Percentiles rank a stretch among this genome's conserved stretches.
phyloP scores from a whole-genome alignment of 2,113 vertebrate genomes.

The Lycocorax pyrrhopterus region DNA sequence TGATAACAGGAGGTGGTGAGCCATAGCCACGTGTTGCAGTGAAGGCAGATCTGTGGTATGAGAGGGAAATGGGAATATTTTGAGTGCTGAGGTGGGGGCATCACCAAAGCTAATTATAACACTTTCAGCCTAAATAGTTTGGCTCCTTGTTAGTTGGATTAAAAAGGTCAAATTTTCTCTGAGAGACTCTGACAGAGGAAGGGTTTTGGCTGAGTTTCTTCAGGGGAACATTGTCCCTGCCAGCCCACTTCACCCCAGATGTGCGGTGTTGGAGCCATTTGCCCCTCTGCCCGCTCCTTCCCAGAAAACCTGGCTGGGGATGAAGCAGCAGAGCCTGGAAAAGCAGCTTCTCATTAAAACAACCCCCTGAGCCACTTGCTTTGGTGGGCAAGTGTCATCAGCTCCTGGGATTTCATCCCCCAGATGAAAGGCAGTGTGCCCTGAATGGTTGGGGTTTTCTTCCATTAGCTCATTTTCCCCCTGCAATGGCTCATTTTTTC shows the following conservation, averaged over 20 bases:
- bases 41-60: neutral
- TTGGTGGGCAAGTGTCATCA: neutral
- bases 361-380: neutral
- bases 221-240: neutral
- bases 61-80: neutral
- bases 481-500: neutral
- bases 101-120: neutral
- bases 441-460: neutral
- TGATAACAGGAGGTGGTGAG: neutral
- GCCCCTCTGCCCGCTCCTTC: neutral
- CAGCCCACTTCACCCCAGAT: accelerated
- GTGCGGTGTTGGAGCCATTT: neutral
- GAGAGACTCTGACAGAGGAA: neutral
- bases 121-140: neutral
- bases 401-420: neutral
- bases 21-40: neutral
- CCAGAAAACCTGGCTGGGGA: neutral
- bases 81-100: neutral
- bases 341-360: neutral
- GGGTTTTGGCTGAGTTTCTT: neutral
- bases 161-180: neutral
- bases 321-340: neutral
- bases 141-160: neutral
- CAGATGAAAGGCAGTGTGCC: accelerated
- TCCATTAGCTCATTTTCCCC: neutral